Evolutionary conservation across 2,888 invertebrate genomes (phyloP).

Genomic region (Oeneis ivallda): DNA sequence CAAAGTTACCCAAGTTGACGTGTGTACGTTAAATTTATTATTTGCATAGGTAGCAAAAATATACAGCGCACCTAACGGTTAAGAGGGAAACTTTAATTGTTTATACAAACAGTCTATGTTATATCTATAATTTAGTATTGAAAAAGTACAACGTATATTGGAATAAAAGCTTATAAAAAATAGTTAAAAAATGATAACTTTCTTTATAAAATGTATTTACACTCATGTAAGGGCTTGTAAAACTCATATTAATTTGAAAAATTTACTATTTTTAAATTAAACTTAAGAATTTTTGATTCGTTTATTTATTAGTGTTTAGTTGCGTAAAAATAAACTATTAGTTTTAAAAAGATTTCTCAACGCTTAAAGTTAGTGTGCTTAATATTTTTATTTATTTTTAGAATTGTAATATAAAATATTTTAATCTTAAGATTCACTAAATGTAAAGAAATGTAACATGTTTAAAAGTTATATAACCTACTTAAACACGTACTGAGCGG

Average conservation of each 20-base stretch:
- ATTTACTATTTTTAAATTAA: slow-evolving; percentile 22
- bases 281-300: slow-evolving; percentile 8
- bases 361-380: slow-evolving; percentile 39
- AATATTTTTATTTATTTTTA: slow-evolving; percentile 31
- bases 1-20: too few relatives aligned
- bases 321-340: slow-evolving; percentile 16
- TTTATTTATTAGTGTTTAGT: slow-evolving; percentile 52
- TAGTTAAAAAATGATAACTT: too few relatives aligned
- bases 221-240: not conserved
- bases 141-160: too few relatives aligned
- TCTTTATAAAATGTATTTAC: too few relatives aligned
- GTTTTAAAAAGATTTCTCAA: slow-evolving; percentile 35
- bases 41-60: too few relatives aligned
- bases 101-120: not conserved
- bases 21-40: too few relatives aligned
- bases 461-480: slow-evolving; percentile 3
- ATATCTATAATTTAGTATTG: too few relatives aligned
- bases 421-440: slow-evolving; percentile 11
- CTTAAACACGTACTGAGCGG: not conserved
- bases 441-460: slow-evolving; percentile 9
- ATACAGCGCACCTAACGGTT: too few relatives aligned
- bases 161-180: too few relatives aligned
- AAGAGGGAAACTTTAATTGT: not conserved
- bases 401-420: slow-evolving; percentile 1
- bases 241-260: not conserved